phyloP scores from a whole-genome alignment of 2,113 vertebrate species.

The Nothoprocta pentlandii region DNA sequence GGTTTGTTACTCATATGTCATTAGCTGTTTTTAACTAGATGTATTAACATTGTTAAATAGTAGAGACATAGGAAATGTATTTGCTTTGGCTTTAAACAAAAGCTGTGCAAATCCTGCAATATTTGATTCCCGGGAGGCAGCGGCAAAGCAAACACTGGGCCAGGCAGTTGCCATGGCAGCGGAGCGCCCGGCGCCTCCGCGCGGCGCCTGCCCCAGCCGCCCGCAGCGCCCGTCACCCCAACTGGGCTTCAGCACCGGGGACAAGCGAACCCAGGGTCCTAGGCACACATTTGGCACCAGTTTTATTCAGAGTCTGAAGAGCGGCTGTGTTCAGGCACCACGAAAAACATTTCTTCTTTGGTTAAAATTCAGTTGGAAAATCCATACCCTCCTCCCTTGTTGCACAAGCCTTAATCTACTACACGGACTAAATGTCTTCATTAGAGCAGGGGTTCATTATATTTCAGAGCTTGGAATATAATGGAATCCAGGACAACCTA shows the following conservation, averaged over 20 bases:
- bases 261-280: neutral
- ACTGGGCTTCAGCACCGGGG: neutral
- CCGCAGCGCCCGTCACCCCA: rapidly evolving
- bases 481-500: too few relatives aligned
- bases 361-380: neutral
- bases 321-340: neutral
- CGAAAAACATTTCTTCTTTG: neutral
- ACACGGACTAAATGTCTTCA: too few relatives aligned
- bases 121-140: neutral
- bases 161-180: neutral
- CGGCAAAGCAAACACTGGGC: neutral
- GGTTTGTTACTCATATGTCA: neutral
- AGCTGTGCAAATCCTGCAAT: neutral
- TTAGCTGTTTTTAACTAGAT: neutral
- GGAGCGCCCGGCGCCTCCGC: neutral
- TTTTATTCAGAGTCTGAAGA: neutral
- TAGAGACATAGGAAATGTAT: neutral
- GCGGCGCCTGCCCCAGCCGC: neutral
- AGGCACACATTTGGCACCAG: neutral
- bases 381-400: neutral
- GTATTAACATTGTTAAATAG: neutral
- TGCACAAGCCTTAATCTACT: too few relatives aligned
- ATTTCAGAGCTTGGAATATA: too few relatives aligned
- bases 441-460: neutral
- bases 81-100: neutral